These are phyloP conservation scores for Rhinolophus sinicus DNA, from an alignment of 2,113 vertebrate species.

Conservation along the genomic window DNA sequence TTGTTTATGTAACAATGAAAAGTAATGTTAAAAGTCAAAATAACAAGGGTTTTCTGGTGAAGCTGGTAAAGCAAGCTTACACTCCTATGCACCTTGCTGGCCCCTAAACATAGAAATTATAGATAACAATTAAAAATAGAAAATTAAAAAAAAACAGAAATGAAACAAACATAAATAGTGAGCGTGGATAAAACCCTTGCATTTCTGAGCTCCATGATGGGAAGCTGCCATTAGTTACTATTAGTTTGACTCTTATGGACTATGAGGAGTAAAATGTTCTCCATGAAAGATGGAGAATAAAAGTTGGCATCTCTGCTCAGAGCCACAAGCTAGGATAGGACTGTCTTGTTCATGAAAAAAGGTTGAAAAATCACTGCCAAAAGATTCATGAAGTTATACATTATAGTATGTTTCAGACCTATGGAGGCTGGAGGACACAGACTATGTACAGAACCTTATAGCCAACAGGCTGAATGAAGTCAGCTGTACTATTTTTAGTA, in stretches of 20 bases:
- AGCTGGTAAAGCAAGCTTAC: slow-evolving; percentile 5
- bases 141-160: neutral
- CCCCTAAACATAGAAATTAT: neutral
- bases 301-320: neutral
- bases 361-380: neutral
- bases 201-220: neutral
- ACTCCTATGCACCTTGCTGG: neutral
- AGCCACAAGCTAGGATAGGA: neutral
- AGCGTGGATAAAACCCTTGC: neutral
- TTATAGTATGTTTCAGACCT: neutral
- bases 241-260: neutral
- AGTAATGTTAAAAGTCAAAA: slow-evolving; percentile 5
- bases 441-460: neutral
- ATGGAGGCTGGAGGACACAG: neutral
- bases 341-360: neutral
- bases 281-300: slow-evolving; percentile 35
- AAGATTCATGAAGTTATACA: neutral
- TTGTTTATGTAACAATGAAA: slow-evolving; percentile 3
- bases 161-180: neutral
- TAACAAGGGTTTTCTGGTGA: slow-evolving; percentile 22
- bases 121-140: neutral
- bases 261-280: slow-evolving; percentile 1
- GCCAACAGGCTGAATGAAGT: neutral
- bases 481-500: neutral
- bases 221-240: neutral